Evolutionary conservation across 2,888 invertebrate species (phyloP).

Genomic region (Spicauda simplicius): DNA sequence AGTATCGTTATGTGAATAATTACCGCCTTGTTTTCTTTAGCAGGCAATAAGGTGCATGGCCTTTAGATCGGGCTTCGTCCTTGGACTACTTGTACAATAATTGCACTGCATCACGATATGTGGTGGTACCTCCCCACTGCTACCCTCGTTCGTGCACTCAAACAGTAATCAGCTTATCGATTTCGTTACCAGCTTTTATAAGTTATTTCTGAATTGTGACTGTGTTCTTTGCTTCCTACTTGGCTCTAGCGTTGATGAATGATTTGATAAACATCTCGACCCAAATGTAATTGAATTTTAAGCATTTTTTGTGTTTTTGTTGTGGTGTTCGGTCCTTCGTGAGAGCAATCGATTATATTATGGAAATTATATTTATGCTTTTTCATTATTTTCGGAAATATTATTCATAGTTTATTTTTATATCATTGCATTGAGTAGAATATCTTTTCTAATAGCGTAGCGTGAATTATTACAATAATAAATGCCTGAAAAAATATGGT

Average conservation of each 20-base stretch:
- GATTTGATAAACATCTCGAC: slow-evolving; percentile 19
- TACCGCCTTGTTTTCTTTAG: slow-evolving; percentile 15
- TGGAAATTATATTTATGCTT: too few species aligned
- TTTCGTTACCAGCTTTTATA: slow-evolving; percentile 49
- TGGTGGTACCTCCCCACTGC: slow-evolving; percentile 51
- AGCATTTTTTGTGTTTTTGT: too few species aligned
- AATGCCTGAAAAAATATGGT: too few species aligned
- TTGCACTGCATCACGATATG: slow-evolving; percentile 77
- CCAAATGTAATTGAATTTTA: neutral
- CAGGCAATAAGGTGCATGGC: slow-evolving; percentile 50
- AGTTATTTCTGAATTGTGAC: slow-evolving; percentile 39
- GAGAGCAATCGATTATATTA: too few species aligned
- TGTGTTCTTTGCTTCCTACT: slow-evolving; percentile 5
- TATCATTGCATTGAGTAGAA: too few species aligned
- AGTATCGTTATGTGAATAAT: slow-evolving; percentile 5
- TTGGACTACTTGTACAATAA: slow-evolving; percentile 76
- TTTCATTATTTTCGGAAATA: too few species aligned
- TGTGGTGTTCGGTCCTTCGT: too few species aligned
- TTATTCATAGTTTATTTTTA: too few species aligned
- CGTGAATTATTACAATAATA: too few species aligned
- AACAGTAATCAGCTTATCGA: slow-evolving; percentile 52
- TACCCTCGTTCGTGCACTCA: slow-evolving; percentile 45
- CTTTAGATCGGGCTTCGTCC: slow-evolving; percentile 61
- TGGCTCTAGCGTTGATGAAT: slow-evolving; percentile 10
- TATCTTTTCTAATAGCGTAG: too few species aligned